Evolutionary conservation across 2,888 invertebrate species (phyloP).

Genomic region (Galeruca laticollis): DNA sequence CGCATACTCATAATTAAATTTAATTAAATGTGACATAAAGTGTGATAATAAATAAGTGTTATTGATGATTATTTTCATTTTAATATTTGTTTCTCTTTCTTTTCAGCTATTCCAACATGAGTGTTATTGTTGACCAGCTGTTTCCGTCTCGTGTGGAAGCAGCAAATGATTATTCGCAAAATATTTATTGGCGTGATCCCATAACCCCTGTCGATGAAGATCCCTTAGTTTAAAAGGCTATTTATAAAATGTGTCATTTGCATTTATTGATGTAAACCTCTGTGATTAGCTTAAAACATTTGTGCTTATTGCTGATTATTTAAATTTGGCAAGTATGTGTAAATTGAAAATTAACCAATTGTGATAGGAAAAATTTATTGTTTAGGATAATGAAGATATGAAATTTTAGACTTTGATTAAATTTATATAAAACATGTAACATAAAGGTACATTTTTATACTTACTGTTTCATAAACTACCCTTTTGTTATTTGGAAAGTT

Average conservation of each 20-base stretch:
- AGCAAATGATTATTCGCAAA: constrained; percentile 83
- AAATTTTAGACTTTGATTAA: background rate
- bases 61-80: background rate
- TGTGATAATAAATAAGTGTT: too few species aligned
- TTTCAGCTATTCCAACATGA: constrained; percentile 93
- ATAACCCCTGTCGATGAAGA: constrained; percentile 70
- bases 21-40: too few species aligned
- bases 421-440: background rate
- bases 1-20: too few species aligned
- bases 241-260: constrained; percentile 18
- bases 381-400: background rate
- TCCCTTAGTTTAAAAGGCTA: constrained; percentile 47
- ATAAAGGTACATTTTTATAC: background rate
- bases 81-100: constrained; percentile 46
- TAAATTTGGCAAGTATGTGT: constrained; percentile 6
- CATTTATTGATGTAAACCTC: constrained; percentile 38
- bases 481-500: background rate
- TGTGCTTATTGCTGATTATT: constrained; percentile 23
- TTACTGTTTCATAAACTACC: background rate
- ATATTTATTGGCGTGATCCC: constrained; percentile 94
- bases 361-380: background rate
- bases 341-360: background rate
- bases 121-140: constrained; percentile 94
- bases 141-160: constrained; percentile 86
- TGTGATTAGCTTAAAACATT: constrained; percentile 28